These are phyloP conservation scores for Eupsilia transversa DNA, from an alignment of 2,888 invertebrate species.

Conservation along the genomic window DNA sequence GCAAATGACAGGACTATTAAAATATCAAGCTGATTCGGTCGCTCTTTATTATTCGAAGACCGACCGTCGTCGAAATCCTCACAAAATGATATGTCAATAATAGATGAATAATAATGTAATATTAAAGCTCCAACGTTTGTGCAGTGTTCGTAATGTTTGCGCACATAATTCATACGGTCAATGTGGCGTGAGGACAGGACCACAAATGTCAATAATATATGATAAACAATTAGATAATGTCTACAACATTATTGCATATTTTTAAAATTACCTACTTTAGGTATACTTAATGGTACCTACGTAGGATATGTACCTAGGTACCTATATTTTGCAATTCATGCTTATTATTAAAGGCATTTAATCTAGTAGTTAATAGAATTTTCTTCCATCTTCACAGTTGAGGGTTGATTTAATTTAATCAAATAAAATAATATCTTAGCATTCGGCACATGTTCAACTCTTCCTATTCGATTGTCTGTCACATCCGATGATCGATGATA, in stretches of 20 bases:
- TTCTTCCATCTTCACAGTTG: background rate
- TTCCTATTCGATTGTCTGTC: slow-evolving; percentile 74
- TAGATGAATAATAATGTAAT: slow-evolving; percentile 61
- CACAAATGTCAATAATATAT: slow-evolving; percentile 60
- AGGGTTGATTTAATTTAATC: background rate
- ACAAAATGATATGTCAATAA: slow-evolving; percentile 64
- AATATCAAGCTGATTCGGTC: slow-evolving; percentile 54
- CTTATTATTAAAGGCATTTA: background rate
- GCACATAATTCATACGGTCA: slow-evolving; percentile 73
- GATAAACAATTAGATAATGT: slow-evolving; percentile 44
- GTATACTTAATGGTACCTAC: too few relatives aligned
- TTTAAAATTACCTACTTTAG: background rate
- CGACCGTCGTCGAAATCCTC: slow-evolving; percentile 31
- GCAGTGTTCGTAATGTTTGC: slow-evolving; percentile 75
- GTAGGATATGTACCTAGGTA: background rate
- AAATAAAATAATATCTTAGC: slow-evolving; percentile 32
- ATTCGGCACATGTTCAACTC: slow-evolving; percentile 76
- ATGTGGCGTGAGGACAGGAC: slow-evolving; percentile 69
- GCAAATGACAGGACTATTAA: slow-evolving; percentile 20
- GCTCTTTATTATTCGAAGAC: slow-evolving; percentile 42
- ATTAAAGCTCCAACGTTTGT: slow-evolving; percentile 57
- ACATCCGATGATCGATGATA: slow-evolving; percentile 79
- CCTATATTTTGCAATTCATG: background rate
- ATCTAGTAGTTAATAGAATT: background rate
- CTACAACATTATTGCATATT: slow-evolving; percentile 11